Evolutionary conservation across 1,140 invertebrate species (phyloP), one percentile per base, ranked within the genome.

Genomic region (Frieseomelitta varia): DNA sequence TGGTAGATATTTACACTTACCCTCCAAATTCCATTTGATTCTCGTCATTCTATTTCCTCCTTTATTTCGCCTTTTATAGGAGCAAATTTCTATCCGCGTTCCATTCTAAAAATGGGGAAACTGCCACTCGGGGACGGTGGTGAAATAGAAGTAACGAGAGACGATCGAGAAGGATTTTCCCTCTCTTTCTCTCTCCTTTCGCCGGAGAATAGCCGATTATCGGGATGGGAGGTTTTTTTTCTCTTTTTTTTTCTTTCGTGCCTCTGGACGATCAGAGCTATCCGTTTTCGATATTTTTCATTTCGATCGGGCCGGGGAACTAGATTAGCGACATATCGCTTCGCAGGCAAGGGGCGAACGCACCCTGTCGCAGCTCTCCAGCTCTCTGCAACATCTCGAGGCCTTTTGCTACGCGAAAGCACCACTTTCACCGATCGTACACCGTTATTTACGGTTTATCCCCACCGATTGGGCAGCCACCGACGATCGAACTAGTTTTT

Each of bases 211-310:
- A 58, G 34, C 12, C n/a, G 56, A 55, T 73, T 81, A 73, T 81
- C 69, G 79, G 68, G 30, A 61, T 73, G 30, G 30, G n/a, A n/a
- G 30, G 30, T 30, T 30, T 1, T 30, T 30, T 30, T 30, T 30
- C 2, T 30, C 2, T 61, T 30, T 30, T 30, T 30, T 30, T 30
- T 30, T 61, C 39, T 72, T n/a, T 73, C 61, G 47, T 67, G 61
- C 4, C 61, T 67, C n/a, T n/a, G 24, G n/a, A 63, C 55, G 74
- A 76, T 47, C 11, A 10, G 14, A 10, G 6, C 27, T 53, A 63
- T 73, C 69, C 34, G 79, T 74, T 81, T 81, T 74, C 56, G 58
- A 81, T 81, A 81, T 63, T 73, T 73, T 61, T 63, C 69, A 30
- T 74, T 63, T 74, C 47, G 79, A 79, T 71, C 55, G 53, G 53